Base-by-base conservation (phyloP, 1,140 invertebrate genomes). In the Dendroctonus ponderosae region DNA sequence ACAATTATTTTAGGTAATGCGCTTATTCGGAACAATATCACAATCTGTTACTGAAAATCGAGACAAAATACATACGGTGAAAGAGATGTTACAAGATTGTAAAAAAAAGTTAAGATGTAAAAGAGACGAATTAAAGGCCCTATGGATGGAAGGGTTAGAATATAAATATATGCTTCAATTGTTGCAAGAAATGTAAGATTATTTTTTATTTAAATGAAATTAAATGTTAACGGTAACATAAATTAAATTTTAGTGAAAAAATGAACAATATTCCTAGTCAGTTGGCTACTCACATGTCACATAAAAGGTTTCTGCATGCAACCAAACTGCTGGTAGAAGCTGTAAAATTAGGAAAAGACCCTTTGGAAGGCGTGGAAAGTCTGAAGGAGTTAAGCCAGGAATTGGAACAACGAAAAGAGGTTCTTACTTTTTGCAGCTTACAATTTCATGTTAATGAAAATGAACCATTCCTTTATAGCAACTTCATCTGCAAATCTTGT, bases 81-180 rank as follows among this genome's bases (percentile, higher is more conserved):
- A 93, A 76, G 93, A 94, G 66, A 92, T 95, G 75, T 82, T 99
- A 7, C 86, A 88, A 53, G 92, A 92, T 5, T 98, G 95, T 78
- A 95, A 97, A 77, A 89, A 89, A 15, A 80, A 98, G 39, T 79
- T 99, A 48, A 88, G 94, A 66, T 95, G 95, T 80, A 87, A 93
- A 67, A 84, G 95, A 52, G 95, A 97, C 74, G 96, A 99, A 79
- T 81, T 99, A 48, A 88, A 94, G 71, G 91, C 95, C 73, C 82
- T 97, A 56, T 97, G 94, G 92, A 82, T 91, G 0, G 94, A 97
- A 80, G 92, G 93, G 5, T 85, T 97, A 12, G 92, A 97, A 77
- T 94, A 97, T 73, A 94, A 95, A 76, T 89, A 96, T 77, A 90
- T 94, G 66, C 79, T 97, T 14, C 84, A 91, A 66, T 86, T 97